Conservation (phyloP, 2,113 vertebrate genomes). For the Pterocles gutturalis region DNA sequence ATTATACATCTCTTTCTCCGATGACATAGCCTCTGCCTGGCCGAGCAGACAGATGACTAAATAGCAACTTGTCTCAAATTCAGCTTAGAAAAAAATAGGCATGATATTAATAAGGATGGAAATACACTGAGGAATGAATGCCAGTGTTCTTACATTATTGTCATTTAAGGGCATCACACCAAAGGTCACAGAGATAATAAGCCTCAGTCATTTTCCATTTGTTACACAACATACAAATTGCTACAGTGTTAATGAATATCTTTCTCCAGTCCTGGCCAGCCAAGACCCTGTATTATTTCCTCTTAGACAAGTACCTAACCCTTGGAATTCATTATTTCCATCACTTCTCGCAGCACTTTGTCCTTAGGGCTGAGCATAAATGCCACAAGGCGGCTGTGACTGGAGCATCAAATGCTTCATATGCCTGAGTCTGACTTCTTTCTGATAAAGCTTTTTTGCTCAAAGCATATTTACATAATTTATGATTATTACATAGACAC, state of each 20-base stretch:
- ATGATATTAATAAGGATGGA: constrained; percentile 35
- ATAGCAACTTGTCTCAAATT: neutral
- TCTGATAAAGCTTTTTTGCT: neutral
- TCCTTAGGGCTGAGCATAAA: constrained; percentile 29
- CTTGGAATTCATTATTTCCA: constrained; percentile 50
- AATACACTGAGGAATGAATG: constrained; percentile 38
- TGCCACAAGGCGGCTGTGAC: neutral
- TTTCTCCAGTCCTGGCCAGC: neutral
- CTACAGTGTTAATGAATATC: constrained; percentile 14
- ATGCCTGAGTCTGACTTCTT: neutral
- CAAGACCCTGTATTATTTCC: constrained; percentile 7
- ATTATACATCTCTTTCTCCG: neutral
- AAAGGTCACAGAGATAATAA: constrained; percentile 38
- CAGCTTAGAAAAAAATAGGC: neutral
- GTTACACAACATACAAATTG: constrained; percentile 55
- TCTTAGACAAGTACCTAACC: constrained; percentile 19
- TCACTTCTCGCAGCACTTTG: constrained; percentile 24
- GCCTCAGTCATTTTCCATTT: constrained; percentile 58
- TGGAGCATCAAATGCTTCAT: neutral
- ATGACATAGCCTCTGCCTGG: neutral
- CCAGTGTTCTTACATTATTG: constrained; percentile 50
- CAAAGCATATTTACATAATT: neutral
- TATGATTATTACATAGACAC: neutral
- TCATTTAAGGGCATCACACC: constrained; percentile 53
- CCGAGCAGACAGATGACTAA: neutral